Evolutionary conservation across 2,113 vertebrate genomes (phyloP).

Genomic region (Tetrax tetrax): DNA sequence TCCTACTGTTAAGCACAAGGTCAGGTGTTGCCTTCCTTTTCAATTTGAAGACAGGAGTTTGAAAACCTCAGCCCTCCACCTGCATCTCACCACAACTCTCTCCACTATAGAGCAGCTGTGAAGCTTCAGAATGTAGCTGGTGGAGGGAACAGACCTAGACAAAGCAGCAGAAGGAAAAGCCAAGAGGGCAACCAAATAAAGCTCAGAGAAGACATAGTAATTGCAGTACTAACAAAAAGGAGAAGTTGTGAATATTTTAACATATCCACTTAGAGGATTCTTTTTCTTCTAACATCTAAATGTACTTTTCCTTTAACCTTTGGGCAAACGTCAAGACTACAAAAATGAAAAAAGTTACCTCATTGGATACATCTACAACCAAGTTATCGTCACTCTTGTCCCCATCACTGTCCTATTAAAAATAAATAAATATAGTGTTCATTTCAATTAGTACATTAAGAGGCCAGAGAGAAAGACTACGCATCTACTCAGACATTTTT

Average conservation of each 20-base stretch:
- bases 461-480: neutral
- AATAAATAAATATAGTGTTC: conserved; percentile 64
- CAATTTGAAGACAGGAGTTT: neutral
- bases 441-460: conserved; percentile 41
- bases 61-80: neutral
- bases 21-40: neutral
- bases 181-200: neutral
- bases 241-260: conserved; percentile 21
- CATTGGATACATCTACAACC: conserved; percentile 87
- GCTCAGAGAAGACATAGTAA: neutral
- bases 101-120: neutral
- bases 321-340: conserved; percentile 15
- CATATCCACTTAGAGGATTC: neutral
- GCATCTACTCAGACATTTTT: neutral
- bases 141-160: neutral
- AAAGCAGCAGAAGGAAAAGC: neutral
- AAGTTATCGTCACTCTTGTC: conserved; percentile 89
- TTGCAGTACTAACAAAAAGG: neutral
- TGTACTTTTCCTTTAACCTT: conserved; percentile 20
- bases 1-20: neutral
- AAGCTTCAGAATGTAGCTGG: neutral
- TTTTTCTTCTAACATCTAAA: conserved; percentile 4
- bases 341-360: conserved; percentile 75
- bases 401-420: conserved; percentile 84
- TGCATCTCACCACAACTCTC: neutral